Evolutionary conservation across 1,140 invertebrate species (phyloP), one percentile per base, ranked within the genome.

Genomic region (Leptonema lineaticorne): DNA sequence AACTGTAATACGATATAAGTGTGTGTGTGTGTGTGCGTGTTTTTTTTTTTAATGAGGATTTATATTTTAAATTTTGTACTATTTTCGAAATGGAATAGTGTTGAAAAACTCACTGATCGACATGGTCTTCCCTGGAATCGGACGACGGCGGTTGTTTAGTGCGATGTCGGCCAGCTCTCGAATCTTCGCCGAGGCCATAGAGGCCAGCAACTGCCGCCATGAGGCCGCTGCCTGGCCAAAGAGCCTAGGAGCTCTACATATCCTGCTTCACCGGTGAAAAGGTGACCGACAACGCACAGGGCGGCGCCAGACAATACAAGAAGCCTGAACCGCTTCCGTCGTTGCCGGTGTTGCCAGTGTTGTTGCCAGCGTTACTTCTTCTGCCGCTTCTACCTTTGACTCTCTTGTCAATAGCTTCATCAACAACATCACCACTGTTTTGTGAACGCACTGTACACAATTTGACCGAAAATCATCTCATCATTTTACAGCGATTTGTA

Each of bases 191-290:
- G 28, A 73, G 69, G 48, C 71, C 71, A 37, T 73, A 73, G 45
- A 73, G 63, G 26, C 71, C 71, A 14, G 71, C 71, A 11, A 73
- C 71, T 2, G 71, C 71, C 57, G 71, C 71, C 71, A 73, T 73
- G 50, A 37, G 48, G 48, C 45, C 30, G 22, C n/a, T n/a, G n/a
- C 67, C 18, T 33, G 48, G 16, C 30, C n/a, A n/a, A n/a, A n/a
- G n/a, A n/a, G 45, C 48, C 48, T 28, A 14, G 46, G 28, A 27
- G 8, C 14, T 14, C 62, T 46, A 48, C 41, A 64, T 64, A 37
- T 48, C 62, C 28, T 45, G 41, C 41, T 14, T n/a, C 45, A 28
- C 48, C 48, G 45, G 7, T 22, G n/a, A n/a, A n/a, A n/a, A n/a
- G n/a, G n/a, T n/a, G n/a, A 30, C 56, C 46, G 30, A 53, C 18